These are phyloP conservation scores for Drosophila pseudotalamancana DNA, from an alignment of 2,888 invertebrate species.

Conservation along the genomic window DNA sequence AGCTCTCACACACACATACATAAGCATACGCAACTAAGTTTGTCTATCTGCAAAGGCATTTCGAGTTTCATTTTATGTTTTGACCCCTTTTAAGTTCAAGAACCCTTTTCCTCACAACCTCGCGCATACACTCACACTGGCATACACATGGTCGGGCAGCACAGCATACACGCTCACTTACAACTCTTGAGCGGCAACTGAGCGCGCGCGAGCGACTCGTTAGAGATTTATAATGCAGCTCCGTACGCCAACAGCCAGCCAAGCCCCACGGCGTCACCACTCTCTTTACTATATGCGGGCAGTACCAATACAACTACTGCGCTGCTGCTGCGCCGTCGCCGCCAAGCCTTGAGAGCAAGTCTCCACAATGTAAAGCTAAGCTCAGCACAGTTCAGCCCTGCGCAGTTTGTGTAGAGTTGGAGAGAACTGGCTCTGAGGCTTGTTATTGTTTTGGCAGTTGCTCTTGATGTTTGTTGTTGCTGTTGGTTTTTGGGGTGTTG, in stretches of 20 bases:
- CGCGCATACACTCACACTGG: constrained; percentile 32
- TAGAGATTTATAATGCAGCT: constrained; percentile 69
- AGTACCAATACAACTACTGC: constrained; percentile 38
- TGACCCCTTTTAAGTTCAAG: constrained; percentile 84
- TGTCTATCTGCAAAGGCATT: constrained; percentile 79
- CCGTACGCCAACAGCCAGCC: constrained; percentile 37
- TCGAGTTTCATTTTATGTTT: constrained; percentile 80
- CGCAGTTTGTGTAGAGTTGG: constrained; percentile 54
- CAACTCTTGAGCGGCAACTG: constrained; percentile 62
- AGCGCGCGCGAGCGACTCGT: constrained; percentile 67
- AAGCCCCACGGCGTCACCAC: constrained; percentile 47
- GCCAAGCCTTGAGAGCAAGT: constrained; percentile 37
- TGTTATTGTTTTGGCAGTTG: constrained; percentile 26
- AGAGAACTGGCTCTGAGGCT: constrained; percentile 31
- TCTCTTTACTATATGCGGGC: constrained; percentile 43
- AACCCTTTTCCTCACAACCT: constrained; percentile 81
- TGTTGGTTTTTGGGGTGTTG: constrained; percentile 50
- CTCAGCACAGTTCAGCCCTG: constrained; percentile 68
- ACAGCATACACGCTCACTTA: constrained; percentile 52
- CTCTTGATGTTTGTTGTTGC: constrained; percentile 8
- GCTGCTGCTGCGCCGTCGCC: constrained; percentile 44
- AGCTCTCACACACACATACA: constrained; percentile 19
- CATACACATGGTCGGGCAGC: constrained; percentile 34
- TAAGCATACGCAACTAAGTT: constrained; percentile 54
- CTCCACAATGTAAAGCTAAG: constrained; percentile 73